A percentile compares a stretch with the other conserved stretches of the same genome.
Evolutionary conservation across 2,888 invertebrate genomes (phyloP).

Genomic region (Rhagium mordax): DNA sequence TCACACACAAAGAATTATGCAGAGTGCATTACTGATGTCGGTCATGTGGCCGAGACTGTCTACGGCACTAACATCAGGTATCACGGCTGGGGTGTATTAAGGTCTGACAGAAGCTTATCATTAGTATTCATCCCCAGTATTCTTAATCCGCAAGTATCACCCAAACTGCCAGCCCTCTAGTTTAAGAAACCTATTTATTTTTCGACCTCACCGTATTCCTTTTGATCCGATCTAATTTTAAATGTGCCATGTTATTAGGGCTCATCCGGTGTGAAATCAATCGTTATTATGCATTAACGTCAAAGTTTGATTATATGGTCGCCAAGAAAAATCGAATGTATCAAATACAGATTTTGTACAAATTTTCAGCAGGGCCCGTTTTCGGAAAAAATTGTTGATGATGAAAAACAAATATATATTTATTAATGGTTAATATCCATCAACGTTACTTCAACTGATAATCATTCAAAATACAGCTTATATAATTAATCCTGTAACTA

Average conservation of each 20-base stretch:
- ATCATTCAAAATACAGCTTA: no score
- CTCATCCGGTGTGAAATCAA: not conserved
- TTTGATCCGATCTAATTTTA: not conserved
- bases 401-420: no score
- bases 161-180: conserved; percentile 19
- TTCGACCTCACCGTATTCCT: not conserved
- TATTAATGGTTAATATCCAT: no score
- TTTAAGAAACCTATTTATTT: conserved; percentile 18
- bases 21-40: not conserved
- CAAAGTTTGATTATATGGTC: no score
- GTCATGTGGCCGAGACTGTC: not conserved
- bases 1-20: not conserved
- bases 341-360: no score
- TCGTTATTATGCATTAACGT: not conserved
- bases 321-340: no score
- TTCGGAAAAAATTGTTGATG: no score
- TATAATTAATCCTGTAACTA: no score
- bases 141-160: conserved; percentile 1
- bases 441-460: no score
- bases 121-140: conserved; percentile 19
- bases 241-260: not conserved
- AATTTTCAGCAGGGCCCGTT: no score
- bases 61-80: not conserved
- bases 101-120: not conserved
- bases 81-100: not conserved